These are phyloP conservation scores for Dunckerocampus dactyliophorus DNA, from an alignment of 2,113 vertebrate species.

Conservation along the genomic window DNA sequence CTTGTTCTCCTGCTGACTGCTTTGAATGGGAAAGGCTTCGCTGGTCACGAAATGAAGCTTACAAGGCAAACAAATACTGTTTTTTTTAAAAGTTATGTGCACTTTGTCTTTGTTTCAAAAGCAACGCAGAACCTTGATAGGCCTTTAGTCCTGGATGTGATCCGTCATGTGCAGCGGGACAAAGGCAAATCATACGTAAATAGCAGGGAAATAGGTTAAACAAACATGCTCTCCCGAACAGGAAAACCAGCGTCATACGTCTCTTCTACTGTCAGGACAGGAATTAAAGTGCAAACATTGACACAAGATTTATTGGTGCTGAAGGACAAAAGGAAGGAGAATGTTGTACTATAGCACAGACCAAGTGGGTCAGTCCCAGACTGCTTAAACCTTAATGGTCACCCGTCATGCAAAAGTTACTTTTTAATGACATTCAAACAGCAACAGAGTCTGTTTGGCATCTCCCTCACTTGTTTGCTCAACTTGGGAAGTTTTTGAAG, in stretches of 20 bases:
- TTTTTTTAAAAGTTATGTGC: background rate
- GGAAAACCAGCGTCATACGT: slow-evolving; percentile 3
- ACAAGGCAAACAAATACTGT: slow-evolving; percentile 20
- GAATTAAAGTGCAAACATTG: slow-evolving; percentile 17
- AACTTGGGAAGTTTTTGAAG: too few species aligned
- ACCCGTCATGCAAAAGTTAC: background rate
- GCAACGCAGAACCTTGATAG: background rate
- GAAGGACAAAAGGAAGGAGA: slow-evolving; percentile 16
- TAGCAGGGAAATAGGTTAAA: background rate
- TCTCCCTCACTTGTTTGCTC: too few species aligned
- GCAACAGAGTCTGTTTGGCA: too few species aligned
- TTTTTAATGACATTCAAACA: too few species aligned
- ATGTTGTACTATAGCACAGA: slow-evolving; percentile 11
- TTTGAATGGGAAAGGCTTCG: slow-evolving; percentile 35
- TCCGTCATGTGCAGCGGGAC: background rate
- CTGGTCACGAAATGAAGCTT: slow-evolving; percentile 38
- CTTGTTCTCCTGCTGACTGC: slow-evolving; percentile 34
- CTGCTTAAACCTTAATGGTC: background rate
- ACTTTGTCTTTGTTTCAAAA: background rate
- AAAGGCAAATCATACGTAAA: slow-evolving; percentile 7
- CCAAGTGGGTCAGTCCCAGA: slow-evolving; percentile 10
- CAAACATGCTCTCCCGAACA: slow-evolving; percentile 12
- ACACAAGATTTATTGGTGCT: slow-evolving; percentile 1
- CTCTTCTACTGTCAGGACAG: slow-evolving; percentile 9
- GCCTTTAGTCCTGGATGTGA: background rate